phyloP scores from a whole-genome alignment of 2,113 vertebrate species.

The Xiphorhynchus elegans region DNA sequence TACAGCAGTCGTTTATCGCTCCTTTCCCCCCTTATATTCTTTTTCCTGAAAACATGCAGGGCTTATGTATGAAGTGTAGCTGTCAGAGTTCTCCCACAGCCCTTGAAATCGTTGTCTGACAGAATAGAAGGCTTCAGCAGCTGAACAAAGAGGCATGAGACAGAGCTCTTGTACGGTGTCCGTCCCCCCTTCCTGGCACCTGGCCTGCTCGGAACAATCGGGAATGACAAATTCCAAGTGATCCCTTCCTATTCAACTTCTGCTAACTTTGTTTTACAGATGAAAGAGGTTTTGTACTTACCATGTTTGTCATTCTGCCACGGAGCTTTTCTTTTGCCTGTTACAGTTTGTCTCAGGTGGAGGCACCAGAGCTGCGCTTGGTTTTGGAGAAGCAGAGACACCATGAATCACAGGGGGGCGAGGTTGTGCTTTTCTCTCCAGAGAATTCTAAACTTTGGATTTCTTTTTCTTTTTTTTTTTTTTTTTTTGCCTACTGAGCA shows the following conservation, averaged over 20 bases:
- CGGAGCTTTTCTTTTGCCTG: background rate
- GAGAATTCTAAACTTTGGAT: background rate
- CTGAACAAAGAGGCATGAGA: background rate
- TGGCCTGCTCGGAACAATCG: background rate
- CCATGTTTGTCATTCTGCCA: background rate
- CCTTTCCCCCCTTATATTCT: background rate
- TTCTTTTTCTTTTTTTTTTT: background rate
- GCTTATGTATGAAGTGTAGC: background rate
- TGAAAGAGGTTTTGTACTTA: background rate
- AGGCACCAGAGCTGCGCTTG: background rate
- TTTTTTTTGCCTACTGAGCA: background rate
- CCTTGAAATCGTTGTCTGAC: background rate
- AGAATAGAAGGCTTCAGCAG: conserved; percentile 18
- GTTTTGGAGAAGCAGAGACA: background rate
- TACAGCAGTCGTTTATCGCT: background rate
- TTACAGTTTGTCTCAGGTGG: background rate
- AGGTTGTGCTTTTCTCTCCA: background rate
- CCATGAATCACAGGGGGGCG: background rate
- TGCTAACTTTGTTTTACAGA: background rate
- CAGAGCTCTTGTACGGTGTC: background rate
- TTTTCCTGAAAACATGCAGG: background rate
- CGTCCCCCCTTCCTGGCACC: background rate
- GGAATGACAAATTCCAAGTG: background rate
- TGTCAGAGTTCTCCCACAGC: background rate
- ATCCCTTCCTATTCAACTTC: background rate